These are phyloP conservation scores for Cheilosia urbana DNA, from an alignment of 2,888 invertebrate genomes.

Conservation along the genomic window DNA sequence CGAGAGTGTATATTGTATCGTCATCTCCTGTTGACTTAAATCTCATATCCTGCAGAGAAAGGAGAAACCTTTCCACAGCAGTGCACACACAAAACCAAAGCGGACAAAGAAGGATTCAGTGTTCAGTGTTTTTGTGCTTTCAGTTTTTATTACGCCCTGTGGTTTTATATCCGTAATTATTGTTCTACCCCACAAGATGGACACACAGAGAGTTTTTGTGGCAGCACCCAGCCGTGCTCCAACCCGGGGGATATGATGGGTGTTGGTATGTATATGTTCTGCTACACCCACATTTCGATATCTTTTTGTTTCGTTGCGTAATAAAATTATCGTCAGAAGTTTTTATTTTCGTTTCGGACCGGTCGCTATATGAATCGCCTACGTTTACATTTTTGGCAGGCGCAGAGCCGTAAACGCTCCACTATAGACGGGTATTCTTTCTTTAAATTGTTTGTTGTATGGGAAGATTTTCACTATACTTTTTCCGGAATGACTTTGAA, in stretches of 20 bases:
- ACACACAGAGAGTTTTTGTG: conserved; percentile 36
- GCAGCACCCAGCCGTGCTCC: conserved; percentile 2
- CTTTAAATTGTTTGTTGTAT: conserved; percentile 27
- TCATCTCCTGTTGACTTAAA: conserved; percentile 68
- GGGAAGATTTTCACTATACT: conserved; percentile 29
- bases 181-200: conserved; percentile 58
- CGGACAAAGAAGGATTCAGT: conserved; percentile 39
- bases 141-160: conserved; percentile 70
- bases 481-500: conserved; percentile 47
- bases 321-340: conserved; percentile 68
- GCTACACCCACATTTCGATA: conserved; percentile 21
- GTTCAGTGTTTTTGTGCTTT: conserved; percentile 48
- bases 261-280: not conserved
- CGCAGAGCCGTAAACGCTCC: not conserved
- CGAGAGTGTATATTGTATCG: conserved; percentile 57
- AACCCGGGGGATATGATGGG: not conserved
- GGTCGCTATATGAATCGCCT: not conserved
- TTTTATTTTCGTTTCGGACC: conserved; percentile 42
- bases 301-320: conserved; percentile 55
- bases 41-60: conserved; percentile 48
- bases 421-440: conserved; percentile 3
- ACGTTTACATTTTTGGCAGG: not conserved
- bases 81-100: conserved; percentile 27
- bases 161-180: conserved; percentile 73
- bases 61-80: conserved; percentile 41